Evolutionary conservation across 2,797 vertebrate species (phyloP).

Genomic region (Labeo calbasu): DNA sequence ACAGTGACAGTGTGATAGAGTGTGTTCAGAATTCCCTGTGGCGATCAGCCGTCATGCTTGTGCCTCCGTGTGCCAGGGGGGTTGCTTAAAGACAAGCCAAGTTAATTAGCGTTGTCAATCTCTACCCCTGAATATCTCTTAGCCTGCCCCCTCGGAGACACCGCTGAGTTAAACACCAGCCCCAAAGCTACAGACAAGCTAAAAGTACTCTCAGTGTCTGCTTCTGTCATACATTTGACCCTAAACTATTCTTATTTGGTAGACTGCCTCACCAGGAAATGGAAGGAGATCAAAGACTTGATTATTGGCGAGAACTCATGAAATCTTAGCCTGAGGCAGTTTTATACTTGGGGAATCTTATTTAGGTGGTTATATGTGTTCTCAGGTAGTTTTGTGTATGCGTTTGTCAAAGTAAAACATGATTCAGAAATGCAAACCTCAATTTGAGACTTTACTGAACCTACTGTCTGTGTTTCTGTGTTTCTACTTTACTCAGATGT

Average conservation of each 20-base stretch:
- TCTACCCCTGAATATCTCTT: constrained; percentile 39
- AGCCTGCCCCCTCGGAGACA: constrained; percentile 32
- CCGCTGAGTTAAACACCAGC: constrained; percentile 46
- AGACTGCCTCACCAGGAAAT: background rate
- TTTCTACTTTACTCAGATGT: constrained; percentile 29
- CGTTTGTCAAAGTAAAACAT: background rate
- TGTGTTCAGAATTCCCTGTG: constrained; percentile 33
- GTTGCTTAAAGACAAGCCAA: constrained; percentile 46
- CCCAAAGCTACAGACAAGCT: constrained; percentile 23
- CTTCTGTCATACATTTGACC: background rate
- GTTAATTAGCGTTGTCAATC: constrained; percentile 55
- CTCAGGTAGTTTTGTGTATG: background rate
- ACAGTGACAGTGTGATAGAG: constrained; percentile 28
- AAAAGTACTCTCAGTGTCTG: constrained; percentile 20
- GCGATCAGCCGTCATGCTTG: constrained; percentile 42
- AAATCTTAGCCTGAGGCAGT: background rate
- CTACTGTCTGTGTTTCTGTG: background rate
- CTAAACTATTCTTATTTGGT: constrained; percentile 18
- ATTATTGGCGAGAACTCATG: constrained; percentile 5
- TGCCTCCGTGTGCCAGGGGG: constrained; percentile 37
- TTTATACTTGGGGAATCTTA: background rate
- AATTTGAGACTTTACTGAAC: background rate
- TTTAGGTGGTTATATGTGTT: background rate
- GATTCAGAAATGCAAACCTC: background rate
- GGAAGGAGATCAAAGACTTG: background rate